Percentiles rank a stretch among this genome's conserved stretches.
phyloP scores from a whole-genome alignment of 1,140 invertebrate genomes.

The Drosophila arizonae region DNA sequence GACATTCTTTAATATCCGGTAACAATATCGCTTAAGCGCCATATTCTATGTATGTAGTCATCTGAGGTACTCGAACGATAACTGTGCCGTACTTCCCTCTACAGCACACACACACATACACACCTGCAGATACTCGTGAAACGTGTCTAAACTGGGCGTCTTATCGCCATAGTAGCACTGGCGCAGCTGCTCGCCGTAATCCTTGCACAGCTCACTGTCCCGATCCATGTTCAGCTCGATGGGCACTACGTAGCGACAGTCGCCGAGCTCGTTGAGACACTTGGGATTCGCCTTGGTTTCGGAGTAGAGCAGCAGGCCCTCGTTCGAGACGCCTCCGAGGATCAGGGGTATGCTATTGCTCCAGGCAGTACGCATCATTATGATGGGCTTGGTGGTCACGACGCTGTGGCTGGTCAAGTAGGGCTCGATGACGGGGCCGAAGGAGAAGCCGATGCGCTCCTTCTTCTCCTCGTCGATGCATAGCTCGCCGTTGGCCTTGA shows the following conservation, averaged over 20 bases:
- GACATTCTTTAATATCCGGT: background rate
- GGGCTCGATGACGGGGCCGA: constrained; percentile 82
- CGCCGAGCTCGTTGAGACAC: constrained; percentile 72
- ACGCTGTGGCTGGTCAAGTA: constrained; percentile 71
- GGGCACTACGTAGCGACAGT: constrained; percentile 76
- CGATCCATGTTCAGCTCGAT: constrained; percentile 76
- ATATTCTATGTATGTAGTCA: background rate
- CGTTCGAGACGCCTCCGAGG: constrained; percentile 82
- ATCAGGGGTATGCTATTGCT: constrained; percentile 83
- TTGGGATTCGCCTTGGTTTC: constrained; percentile 78
- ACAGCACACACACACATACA: background rate
- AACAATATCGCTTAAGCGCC: background rate
- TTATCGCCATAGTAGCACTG: constrained; percentile 75
- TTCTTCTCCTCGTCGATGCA: constrained; percentile 75
- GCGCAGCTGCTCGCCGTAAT: constrained; percentile 71
- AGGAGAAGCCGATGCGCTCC: constrained; percentile 74
- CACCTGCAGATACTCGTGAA: constrained; percentile 78
- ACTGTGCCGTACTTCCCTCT: background rate
- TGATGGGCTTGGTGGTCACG: constrained; percentile 71
- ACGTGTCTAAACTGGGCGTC: constrained; percentile 73
- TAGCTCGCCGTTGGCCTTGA: constrained; percentile 77
- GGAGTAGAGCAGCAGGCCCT: constrained; percentile 79
- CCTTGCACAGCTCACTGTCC: constrained; percentile 71
- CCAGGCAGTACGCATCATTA: constrained; percentile 81
- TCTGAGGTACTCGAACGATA: background rate